Percentiles rank a stretch among this genome's conserved stretches.
phyloP scores from a whole-genome alignment of 1,140 invertebrate genomes.

The Himalopsyche phryganea region DNA sequence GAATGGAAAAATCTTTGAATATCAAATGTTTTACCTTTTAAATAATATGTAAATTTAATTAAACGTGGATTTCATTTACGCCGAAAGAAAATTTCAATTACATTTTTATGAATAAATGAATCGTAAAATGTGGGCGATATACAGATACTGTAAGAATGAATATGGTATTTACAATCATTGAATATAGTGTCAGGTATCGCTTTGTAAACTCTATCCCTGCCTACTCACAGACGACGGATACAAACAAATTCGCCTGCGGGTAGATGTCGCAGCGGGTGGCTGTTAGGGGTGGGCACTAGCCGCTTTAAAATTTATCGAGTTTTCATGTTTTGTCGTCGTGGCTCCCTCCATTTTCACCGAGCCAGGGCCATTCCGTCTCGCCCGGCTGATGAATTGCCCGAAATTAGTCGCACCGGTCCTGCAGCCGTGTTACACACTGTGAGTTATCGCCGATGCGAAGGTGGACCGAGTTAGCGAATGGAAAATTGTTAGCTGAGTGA shows the following conservation, averaged over 20 bases:
- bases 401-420: constrained; percentile 34
- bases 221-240: no score
- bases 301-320: constrained; percentile 53
- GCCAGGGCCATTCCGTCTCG: constrained; percentile 4
- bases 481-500: constrained; percentile 32
- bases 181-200: no score
- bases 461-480: constrained; percentile 8
- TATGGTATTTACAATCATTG: no score
- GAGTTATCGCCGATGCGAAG: constrained; percentile 30
- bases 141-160: no score
- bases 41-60: no score
- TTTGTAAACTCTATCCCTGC: no score
- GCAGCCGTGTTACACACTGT: constrained; percentile 18
- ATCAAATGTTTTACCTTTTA: no score
- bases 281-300: constrained; percentile 11
- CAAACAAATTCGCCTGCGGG: constrained; percentile 17
- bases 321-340: constrained; percentile 44
- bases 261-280: constrained; percentile 12
- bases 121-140: no score
- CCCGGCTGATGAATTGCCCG: constrained; percentile 31
- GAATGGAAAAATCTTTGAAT: no score
- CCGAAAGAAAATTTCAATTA: no score
- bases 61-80: no score
- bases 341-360: not conserved
- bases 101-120: no score